A percentile compares a stretch with the other conserved stretches of the same genome.
Evolutionary conservation across 2,797 vertebrate genomes (phyloP).

Genomic region (Gymnothorax reevesii): DNA sequence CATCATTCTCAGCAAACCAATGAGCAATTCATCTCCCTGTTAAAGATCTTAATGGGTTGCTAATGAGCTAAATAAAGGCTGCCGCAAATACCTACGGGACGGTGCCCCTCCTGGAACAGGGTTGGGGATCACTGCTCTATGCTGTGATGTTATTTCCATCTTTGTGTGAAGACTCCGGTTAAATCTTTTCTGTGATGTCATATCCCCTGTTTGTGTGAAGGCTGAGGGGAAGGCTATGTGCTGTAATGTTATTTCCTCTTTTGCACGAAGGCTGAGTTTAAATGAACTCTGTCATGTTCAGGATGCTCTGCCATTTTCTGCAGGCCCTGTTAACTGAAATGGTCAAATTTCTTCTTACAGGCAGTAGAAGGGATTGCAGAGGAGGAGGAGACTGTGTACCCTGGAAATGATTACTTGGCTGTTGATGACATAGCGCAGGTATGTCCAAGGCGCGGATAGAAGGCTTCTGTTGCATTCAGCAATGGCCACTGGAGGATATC

Average conservation of each 20-base stretch:
- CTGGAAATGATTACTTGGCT: constrained; percentile 14
- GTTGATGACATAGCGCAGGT: not conserved
- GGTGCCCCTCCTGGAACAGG: no score
- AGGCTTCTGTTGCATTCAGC: not conserved
- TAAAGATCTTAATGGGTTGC: no score
- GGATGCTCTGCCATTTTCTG: not conserved
- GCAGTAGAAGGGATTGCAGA: not conserved
- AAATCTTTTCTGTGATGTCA: not conserved
- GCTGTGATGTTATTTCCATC: no score
- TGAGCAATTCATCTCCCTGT: no score
- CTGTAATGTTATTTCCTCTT: not conserved
- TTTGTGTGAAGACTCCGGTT: not conserved
- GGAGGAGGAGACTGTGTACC: not conserved
- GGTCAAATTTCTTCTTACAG: not conserved
- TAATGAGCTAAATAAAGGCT: no score
- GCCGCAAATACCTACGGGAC: no score
- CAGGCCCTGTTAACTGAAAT: not conserved
- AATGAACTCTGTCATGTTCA: not conserved
- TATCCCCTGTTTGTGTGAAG: not conserved
- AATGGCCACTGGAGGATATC: not conserved
- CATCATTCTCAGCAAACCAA: no score
- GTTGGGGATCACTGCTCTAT: no score
- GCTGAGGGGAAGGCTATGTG: not conserved
- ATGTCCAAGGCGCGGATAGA: not conserved
- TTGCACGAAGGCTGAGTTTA: not conserved